These are phyloP conservation scores for Ptilodon capucinus DNA, from an alignment of 2,888 invertebrate species.

Conservation along the genomic window DNA sequence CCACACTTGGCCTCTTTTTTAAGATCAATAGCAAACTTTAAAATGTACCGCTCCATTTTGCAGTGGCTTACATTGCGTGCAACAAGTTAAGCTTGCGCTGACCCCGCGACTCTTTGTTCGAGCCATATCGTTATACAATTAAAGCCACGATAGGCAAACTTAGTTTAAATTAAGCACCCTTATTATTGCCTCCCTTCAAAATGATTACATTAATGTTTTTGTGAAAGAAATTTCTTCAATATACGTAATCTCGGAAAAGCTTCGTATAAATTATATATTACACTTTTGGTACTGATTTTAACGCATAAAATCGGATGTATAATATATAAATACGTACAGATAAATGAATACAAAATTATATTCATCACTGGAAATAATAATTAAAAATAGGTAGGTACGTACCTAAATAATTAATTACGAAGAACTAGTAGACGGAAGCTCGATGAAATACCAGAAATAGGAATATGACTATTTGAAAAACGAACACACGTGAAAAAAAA, in stretches of 20 bases:
- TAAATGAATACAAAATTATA: slow-evolving; percentile 1
- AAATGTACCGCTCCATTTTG: slow-evolving; percentile 28
- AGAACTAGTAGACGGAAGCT: slow-evolving; percentile 12
- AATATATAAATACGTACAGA: neutral
- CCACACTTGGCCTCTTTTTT: neutral
- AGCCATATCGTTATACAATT: neutral
- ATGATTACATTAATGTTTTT: neutral
- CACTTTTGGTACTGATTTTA: slow-evolving; percentile 4
- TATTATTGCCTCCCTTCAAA: too few relatives aligned
- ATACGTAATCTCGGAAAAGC: neutral
- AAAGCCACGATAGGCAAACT: neutral
- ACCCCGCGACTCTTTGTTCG: slow-evolving; percentile 8
- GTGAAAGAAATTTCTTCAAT: slow-evolving; percentile 1
- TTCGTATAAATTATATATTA: neutral
- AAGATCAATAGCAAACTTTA: slow-evolving; percentile 11
- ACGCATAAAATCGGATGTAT: neutral
- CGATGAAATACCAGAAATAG: slow-evolving; percentile 4
- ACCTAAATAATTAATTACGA: slow-evolving; percentile 21
- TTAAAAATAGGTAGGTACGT: slow-evolving; percentile 16
- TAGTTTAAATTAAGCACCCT: neutral
- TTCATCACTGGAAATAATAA: neutral
- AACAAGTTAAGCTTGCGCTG: slow-evolving; percentile 57
- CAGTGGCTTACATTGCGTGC: slow-evolving; percentile 40
- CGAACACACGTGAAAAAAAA: slow-evolving; percentile 19
- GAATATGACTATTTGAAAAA: slow-evolving; percentile 1